Evolutionary conservation across 2,113 vertebrate species (phyloP), one percentile per base, ranked within the genome.

Genomic region (Leptodactylus fuscus): DNA sequence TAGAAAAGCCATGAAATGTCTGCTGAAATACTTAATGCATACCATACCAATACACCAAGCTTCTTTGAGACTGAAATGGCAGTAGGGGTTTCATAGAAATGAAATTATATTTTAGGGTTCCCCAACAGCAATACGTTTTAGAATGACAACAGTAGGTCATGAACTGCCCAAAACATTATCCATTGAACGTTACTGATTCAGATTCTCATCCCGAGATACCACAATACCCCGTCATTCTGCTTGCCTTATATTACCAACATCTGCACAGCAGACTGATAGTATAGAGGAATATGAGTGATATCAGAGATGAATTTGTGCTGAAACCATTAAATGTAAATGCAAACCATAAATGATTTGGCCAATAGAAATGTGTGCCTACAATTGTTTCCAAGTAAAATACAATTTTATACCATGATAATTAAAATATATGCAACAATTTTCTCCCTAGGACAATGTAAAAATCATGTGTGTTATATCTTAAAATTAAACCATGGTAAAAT

Each of bases 401-500:
- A 32, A 15, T 65, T 15, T 65, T 67, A 34, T 20, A 67, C 32
- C 62, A 67, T 34, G 20, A 34, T 11, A 65, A 65, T 32, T 18
- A 29, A 67, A 6, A 18, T 5, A 29, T 67, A 29, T 34, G 62
- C 29, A 67, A 67, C 15, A n/a, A n/a, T n/a, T n/a, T n/a, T n/a
- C n/a, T n/a, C n/a, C n/a, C 9, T 4, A 12, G n/a, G 36, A n/a
- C 67, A 5, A 73, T 5, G 24, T 16, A 75, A 75, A n/a, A 49
- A 49, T 27, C 7, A 49, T 49, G 10, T 18, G 18, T 4, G 11
- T 24, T 75, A 20, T 20, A 76, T 22, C 27, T 24, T 44, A n/a
- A 2, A 74, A 27, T 27, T 27, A 46, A 74, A 32, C 3, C 32
- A 76, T 29, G 73, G 53, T 80, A 34, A 79, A 79, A 80, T 41